Evolutionary conservation across 2,797 vertebrate genomes (phyloP), one percentile per base, ranked within the genome.

Genomic region (Phalloptychus januarius): DNA sequence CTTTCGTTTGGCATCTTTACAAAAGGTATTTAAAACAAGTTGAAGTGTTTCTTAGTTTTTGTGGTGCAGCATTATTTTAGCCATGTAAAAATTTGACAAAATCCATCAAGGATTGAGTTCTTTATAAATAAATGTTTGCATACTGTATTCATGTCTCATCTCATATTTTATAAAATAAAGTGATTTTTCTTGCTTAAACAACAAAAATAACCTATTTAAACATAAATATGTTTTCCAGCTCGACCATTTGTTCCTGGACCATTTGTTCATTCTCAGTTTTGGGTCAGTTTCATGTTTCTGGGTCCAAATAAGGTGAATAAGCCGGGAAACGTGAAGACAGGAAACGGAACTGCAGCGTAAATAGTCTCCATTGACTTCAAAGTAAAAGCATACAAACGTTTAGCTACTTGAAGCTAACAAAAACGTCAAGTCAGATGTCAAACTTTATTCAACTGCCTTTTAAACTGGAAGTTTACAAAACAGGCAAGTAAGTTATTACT

Each of bases 1-100:
- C n/a, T 88, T 81, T 75, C 7, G 79, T 58, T 85, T 23, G 73
- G 16, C 79, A 74, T 76, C 80, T 82, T 65, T 50, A 56, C 23
- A 58, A 79, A 75, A 33, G n/a, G 73, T 61, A 85, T 84, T 88
- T 18, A 85, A 85, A 88, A 54, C 63, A 52, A 38, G 36, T 67
- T 67, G 0, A 38, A 23, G 20, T 52, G 72, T 73, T 56, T 48
- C 45, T 46, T 7, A 23, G 25, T 54, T 42, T 8, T n/a, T 74
- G 25, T 74, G 72, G 46, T 40, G 33, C 33, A 65, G 38, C 20
- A n/a, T 69, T 69, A 25, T 42, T 69, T 25, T 23, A 42, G 36
- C 38, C 7, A 12, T 40, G 10, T 6, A n/a, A 69, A 69, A n/a
- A n/a, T 10, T 0, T 42, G 5, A 67, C 15, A 23, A 67, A 67